Conservation (phyloP, 2,113 vertebrate species). For the Labeo catla region DNA sequence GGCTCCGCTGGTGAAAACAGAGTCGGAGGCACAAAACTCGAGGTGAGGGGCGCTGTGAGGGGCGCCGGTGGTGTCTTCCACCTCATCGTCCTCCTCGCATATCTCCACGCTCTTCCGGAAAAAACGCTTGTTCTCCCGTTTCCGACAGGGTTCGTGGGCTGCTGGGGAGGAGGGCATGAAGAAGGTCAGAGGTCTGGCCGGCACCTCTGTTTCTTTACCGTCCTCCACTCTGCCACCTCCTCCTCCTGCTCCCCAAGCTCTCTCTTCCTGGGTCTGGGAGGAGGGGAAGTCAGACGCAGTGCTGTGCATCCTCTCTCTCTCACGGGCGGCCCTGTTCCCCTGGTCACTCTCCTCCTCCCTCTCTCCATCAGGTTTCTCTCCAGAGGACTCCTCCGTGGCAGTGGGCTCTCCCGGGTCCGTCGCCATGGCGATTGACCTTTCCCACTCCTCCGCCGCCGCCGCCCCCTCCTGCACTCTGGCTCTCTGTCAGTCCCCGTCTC, state of each 20-base stretch:
- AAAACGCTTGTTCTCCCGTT: constrained; percentile 84
- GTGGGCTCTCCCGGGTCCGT: constrained; percentile 90
- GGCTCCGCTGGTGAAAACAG: constrained; percentile 67
- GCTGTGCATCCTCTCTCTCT: constrained; percentile 69
- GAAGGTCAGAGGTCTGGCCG: constrained; percentile 60
- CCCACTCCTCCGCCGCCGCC: constrained; percentile 50
- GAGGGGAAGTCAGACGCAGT: constrained; percentile 68
- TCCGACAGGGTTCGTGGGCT: constrained; percentile 69
- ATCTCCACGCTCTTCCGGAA: constrained; percentile 90
- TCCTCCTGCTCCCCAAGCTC: constrained; percentile 56
- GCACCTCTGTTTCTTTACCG: constrained; percentile 58
- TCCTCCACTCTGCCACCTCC: constrained; percentile 61
- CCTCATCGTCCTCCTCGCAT: constrained; percentile 82
- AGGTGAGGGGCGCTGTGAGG: constrained; percentile 71
- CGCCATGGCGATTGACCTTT: constrained; percentile 79
- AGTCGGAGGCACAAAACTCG: constrained; percentile 70
- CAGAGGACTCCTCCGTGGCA: constrained; percentile 84
- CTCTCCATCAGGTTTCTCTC: constrained; percentile 85
- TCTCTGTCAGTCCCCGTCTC: constrained; percentile 76
- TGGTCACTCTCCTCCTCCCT: constrained; percentile 68
- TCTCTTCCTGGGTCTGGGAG: constrained; percentile 63
- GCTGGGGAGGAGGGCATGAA: constrained; percentile 63
- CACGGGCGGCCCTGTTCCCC: constrained; percentile 61
- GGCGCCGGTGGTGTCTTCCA: constrained; percentile 59
- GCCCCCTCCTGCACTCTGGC: constrained; percentile 73